Conservation (phyloP, 2,888 invertebrate genomes). For the Cosmopolites sordidus region DNA sequence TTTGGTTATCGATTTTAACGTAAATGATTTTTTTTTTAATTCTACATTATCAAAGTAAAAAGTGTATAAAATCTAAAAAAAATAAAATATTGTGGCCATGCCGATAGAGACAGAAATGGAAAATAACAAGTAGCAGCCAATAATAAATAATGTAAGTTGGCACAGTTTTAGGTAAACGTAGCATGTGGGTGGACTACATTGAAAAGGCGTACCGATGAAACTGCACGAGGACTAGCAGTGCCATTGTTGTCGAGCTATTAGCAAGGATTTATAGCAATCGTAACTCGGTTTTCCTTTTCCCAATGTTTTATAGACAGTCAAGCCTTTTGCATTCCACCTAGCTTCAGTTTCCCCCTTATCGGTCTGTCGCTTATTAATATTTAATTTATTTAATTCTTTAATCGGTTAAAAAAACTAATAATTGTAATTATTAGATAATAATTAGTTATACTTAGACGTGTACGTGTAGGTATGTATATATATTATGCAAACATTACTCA, state of each 20-base stretch:
- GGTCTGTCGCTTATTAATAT: too few species aligned
- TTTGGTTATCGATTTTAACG: slow-evolving; percentile 9
- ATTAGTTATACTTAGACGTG: too few species aligned
- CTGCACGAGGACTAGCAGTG: slow-evolving; percentile 44
- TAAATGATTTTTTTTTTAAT: slow-evolving; percentile 5
- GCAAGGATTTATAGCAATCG: slow-evolving; percentile 49
- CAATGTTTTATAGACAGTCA: slow-evolving; percentile 22
- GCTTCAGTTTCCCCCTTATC: slow-evolving; percentile 2
- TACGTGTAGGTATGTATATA: too few species aligned
- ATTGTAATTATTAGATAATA: too few species aligned
- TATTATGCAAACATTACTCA: too few species aligned
- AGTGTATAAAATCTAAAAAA: too few species aligned
- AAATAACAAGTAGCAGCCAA: slow-evolving; percentile 24
- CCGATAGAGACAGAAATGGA: slow-evolving; percentile 8
- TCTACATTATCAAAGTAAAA: background rate
- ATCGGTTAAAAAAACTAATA: too few species aligned
- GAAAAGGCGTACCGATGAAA: slow-evolving; percentile 50
- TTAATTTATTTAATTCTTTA: too few species aligned
- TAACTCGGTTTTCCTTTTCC: slow-evolving; percentile 42
- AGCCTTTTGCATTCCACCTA: slow-evolving; percentile 20
- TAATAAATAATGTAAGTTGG: slow-evolving; percentile 32
- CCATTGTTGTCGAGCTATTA: slow-evolving; percentile 50
- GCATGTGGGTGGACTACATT: slow-evolving; percentile 44
- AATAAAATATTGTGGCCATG: too few species aligned
- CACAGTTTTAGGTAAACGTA: slow-evolving; percentile 40